These are phyloP conservation scores for Spinus olivaceus DNA, from an alignment of 2,797 vertebrate genomes.

Conservation along the genomic window DNA sequence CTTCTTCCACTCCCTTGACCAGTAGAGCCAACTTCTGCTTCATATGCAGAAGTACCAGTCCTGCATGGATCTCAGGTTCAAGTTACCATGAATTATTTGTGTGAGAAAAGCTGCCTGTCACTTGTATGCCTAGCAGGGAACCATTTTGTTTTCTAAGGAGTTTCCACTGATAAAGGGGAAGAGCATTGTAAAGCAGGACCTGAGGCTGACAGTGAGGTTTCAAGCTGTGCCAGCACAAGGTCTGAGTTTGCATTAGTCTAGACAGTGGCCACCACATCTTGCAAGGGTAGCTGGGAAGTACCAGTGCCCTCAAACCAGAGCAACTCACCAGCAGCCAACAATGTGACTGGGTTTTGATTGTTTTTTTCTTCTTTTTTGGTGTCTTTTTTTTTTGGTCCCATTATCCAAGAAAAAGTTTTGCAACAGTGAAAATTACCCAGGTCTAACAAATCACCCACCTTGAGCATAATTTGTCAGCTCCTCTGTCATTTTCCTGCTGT, in stretches of 20 bases:
- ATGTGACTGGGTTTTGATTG: background rate
- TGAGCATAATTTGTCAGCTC: background rate
- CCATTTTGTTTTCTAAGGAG: background rate
- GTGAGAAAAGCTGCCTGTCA: background rate
- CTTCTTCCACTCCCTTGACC: background rate
- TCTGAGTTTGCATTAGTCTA: conserved; percentile 21
- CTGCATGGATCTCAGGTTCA: background rate
- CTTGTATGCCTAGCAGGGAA: background rate
- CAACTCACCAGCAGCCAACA: background rate
- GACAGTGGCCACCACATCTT: background rate
- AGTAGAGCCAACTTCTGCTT: background rate
- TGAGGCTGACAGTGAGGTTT: background rate
- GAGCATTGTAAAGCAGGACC: background rate
- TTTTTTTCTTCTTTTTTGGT: fast-evolving
- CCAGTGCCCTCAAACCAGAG: background rate
- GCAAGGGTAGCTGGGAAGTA: background rate
- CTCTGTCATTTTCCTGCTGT: background rate
- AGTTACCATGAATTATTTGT: background rate
- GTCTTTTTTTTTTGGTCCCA: background rate
- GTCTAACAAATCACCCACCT: background rate
- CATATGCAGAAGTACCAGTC: background rate
- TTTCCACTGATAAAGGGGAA: background rate
- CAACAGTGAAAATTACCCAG: background rate
- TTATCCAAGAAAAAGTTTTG: background rate
- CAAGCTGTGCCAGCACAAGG: background rate